Evolutionary conservation across 2,888 invertebrate species (phyloP).

Genomic region (Phaedon cochleariae): DNA sequence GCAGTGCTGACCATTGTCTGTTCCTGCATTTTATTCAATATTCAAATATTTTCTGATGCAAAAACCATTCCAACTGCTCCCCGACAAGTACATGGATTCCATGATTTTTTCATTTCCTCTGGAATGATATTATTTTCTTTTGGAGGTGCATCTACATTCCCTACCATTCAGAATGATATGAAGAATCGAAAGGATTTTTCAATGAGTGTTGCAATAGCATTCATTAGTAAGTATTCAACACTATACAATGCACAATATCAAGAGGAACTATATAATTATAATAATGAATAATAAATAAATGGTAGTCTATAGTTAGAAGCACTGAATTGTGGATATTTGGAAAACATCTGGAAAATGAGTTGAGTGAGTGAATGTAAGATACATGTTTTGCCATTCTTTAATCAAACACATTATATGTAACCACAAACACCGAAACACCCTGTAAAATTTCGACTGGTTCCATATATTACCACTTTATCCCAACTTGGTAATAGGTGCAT

Average conservation of each 20-base stretch:
- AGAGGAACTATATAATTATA: neutral
- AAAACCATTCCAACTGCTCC: conserved; percentile 57
- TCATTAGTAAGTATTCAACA: conserved; percentile 63
- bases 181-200: conserved; percentile 71
- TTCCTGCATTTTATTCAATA: conserved; percentile 71
- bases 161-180: conserved; percentile 84
- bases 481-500: too few relatives aligned
- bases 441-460: too few relatives aligned
- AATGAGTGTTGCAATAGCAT: conserved; percentile 70
- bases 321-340: too few relatives aligned
- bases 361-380: too few relatives aligned
- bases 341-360: too few relatives aligned
- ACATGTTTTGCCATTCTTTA: too few relatives aligned
- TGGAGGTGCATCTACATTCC: conserved; percentile 79
- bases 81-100: conserved; percentile 67
- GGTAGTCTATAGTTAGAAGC: too few relatives aligned
- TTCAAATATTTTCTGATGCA: conserved; percentile 69
- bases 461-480: too few relatives aligned
- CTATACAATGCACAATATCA: neutral
- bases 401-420: too few relatives aligned
- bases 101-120: conserved; percentile 74
- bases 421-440: too few relatives aligned
- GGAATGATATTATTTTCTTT: conserved; percentile 77
- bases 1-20: conserved; percentile 70
- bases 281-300: too few relatives aligned